phyloP scores from a whole-genome alignment of 2,797 vertebrate species.

The Sebastes iracundus region DNA sequence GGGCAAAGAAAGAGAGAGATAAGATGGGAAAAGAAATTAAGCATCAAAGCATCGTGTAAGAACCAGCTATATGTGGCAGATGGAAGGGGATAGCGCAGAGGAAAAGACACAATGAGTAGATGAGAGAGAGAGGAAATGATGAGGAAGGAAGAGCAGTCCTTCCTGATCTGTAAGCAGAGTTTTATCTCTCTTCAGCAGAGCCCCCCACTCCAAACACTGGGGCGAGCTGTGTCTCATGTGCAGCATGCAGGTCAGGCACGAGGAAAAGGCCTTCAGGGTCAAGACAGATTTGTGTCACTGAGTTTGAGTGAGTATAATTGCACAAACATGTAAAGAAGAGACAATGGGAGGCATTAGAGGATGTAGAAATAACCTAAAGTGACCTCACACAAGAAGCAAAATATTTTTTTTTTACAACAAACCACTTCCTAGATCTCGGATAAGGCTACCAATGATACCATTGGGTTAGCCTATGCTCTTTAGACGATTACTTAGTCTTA shows the following conservation, averaged over 20 bases:
- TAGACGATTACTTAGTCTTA: too few species aligned
- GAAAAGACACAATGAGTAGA: conserved; percentile 27
- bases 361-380: neutral
- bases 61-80: conserved; percentile 5
- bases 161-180: conserved; percentile 55
- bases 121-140: conserved; percentile 33
- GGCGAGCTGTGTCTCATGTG: neutral
- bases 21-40: conserved; percentile 3
- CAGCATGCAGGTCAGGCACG: neutral
- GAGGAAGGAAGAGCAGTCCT: conserved; percentile 56
- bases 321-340: neutral
- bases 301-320: neutral
- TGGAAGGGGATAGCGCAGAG: conserved; percentile 6
- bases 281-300: conserved; percentile 30
- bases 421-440: neutral
- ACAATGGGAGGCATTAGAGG: neutral
- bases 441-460: neutral
- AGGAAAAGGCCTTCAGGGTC: conserved; percentile 37
- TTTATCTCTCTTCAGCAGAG: conserved; percentile 56
- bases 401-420: neutral
- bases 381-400: neutral
- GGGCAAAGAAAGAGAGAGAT: conserved; percentile 6
- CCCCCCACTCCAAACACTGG: neutral
- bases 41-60: conserved; percentile 8
- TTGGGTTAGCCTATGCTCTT: neutral